A percentile compares a stretch with the other conserved stretches of the same genome.
phyloP scores from a whole-genome alignment of 1,140 invertebrate genomes.

The Drosophila sechellia region DNA sequence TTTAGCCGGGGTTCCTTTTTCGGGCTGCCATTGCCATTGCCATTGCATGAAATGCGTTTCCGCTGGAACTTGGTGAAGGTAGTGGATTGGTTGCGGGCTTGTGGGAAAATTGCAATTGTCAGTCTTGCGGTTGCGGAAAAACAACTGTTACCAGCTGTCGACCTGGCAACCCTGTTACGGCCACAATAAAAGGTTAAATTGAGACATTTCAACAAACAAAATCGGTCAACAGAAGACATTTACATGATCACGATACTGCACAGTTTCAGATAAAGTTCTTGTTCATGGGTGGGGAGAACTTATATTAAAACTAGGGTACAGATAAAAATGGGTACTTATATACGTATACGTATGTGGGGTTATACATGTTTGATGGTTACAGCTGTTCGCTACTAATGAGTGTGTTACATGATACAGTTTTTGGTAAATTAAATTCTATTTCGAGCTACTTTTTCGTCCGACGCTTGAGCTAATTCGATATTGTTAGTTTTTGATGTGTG shows the following conservation, averaged over 20 bases:
- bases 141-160: constrained; percentile 46
- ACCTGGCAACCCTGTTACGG: constrained; percentile 25
- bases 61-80: constrained; percentile 3
- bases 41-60: constrained; percentile 57
- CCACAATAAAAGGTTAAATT: constrained; percentile 36
- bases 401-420: constrained; percentile 20
- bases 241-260: constrained; percentile 42
- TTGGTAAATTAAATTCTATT: constrained; percentile 20
- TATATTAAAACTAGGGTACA: constrained; percentile 32
- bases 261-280: constrained; percentile 1
- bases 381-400: constrained; percentile 45
- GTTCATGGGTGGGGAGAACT: background rate
- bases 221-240: constrained; percentile 44
- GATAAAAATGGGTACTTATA: constrained; percentile 13
- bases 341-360: background rate
- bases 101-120: constrained; percentile 41
- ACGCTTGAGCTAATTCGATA: constrained; percentile 24
- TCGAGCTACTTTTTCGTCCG: constrained; percentile 29
- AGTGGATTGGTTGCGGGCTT: constrained; percentile 14
- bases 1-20: constrained; percentile 56
- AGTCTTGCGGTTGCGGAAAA: constrained; percentile 42
- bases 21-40: constrained; percentile 32
- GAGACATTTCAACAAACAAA: constrained; percentile 41
- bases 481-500: constrained; percentile 19
- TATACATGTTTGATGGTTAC: constrained; percentile 24